phyloP scores from a whole-genome alignment of 2,797 vertebrate genomes.

The Parotocinclus haroldoi region DNA sequence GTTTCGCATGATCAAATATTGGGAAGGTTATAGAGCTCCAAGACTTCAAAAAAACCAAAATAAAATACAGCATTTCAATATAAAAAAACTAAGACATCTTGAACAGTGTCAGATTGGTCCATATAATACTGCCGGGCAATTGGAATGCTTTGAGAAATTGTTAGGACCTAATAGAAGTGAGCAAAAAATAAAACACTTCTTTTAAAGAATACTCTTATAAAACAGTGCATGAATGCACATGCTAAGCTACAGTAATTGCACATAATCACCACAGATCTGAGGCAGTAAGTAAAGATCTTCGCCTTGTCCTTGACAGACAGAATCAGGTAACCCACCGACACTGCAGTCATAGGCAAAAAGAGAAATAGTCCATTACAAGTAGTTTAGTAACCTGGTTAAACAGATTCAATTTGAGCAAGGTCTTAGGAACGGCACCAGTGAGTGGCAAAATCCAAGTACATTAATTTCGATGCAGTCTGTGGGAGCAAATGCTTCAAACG shows the following conservation, averaged over 20 bases:
- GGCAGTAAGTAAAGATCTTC: constrained; percentile 35
- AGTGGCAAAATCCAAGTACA: constrained; percentile 26
- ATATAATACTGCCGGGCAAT: constrained; percentile 70
- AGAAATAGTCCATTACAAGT: constrained; percentile 60
- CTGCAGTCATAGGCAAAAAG: constrained; percentile 68
- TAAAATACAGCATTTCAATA: constrained; percentile 56
- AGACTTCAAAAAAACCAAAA: constrained; percentile 50
- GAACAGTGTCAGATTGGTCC: constrained; percentile 61
- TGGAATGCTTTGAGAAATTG: constrained; percentile 72
- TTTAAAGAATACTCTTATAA: constrained; percentile 23
- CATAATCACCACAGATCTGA: constrained; percentile 69
- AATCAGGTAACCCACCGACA: constrained; percentile 42
- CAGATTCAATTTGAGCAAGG: constrained; percentile 9
- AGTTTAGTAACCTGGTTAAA: constrained; percentile 70
- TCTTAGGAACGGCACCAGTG: constrained; percentile 25
- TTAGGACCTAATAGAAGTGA: constrained; percentile 73
- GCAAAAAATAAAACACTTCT: constrained; percentile 61
- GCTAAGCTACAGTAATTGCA: constrained; percentile 82
- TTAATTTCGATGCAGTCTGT: constrained; percentile 20
- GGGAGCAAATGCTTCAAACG: constrained; percentile 21
- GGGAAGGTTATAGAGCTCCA: not conserved
- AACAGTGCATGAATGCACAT: constrained; percentile 69
- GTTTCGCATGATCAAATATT: not conserved
- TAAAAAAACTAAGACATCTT: constrained; percentile 29
- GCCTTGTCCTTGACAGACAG: constrained; percentile 18